Conservation (phyloP, 2,113 vertebrate species). For the Solea solea region DNA sequence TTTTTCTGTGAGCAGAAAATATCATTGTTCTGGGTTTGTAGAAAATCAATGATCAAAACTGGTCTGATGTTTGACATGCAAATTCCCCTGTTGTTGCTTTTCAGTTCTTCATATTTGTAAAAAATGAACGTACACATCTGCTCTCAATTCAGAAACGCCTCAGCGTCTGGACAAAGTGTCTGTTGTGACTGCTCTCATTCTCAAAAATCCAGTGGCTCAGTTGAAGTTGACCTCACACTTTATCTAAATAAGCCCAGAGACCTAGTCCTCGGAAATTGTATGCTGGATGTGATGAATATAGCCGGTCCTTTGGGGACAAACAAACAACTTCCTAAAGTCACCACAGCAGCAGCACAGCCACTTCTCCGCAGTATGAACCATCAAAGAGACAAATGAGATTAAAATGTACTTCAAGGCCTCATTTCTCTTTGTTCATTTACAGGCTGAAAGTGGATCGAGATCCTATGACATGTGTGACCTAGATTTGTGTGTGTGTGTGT, state of each 20-base stretch:
- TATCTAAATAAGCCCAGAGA: conserved; percentile 16
- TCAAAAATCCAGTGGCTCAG: conserved; percentile 9
- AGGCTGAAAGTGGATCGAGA: conserved; percentile 34
- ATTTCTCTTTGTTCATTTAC: conserved; percentile 23
- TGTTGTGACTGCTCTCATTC: conserved; percentile 28
- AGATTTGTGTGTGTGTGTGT: conserved; percentile 18
- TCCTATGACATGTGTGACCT: conserved; percentile 33
- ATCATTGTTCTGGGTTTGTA: background rate
- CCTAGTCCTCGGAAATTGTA: conserved; percentile 25
- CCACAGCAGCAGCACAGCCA: conserved; percentile 37
- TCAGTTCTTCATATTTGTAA: conserved; percentile 14
- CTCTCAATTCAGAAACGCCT: conserved; percentile 17
- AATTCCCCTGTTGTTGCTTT: conserved; percentile 33
- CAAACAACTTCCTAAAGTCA: conserved; percentile 71
- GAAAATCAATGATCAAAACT: conserved; percentile 1
- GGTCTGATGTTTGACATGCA: conserved; percentile 23
- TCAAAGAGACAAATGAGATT: conserved; percentile 55
- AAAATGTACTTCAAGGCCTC: conserved; percentile 32
- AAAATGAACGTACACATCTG: conserved; percentile 37
- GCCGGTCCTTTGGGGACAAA: conserved; percentile 69
- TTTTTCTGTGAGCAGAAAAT: background rate
- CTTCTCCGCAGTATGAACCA: conserved; percentile 53
- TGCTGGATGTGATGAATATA: conserved; percentile 53
- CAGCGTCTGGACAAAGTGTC: conserved; percentile 20
- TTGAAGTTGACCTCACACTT: conserved; percentile 36